These are phyloP conservation scores for Acrobasis consociella DNA, from an alignment of 2,888 invertebrate species.

Conservation along the genomic window DNA sequence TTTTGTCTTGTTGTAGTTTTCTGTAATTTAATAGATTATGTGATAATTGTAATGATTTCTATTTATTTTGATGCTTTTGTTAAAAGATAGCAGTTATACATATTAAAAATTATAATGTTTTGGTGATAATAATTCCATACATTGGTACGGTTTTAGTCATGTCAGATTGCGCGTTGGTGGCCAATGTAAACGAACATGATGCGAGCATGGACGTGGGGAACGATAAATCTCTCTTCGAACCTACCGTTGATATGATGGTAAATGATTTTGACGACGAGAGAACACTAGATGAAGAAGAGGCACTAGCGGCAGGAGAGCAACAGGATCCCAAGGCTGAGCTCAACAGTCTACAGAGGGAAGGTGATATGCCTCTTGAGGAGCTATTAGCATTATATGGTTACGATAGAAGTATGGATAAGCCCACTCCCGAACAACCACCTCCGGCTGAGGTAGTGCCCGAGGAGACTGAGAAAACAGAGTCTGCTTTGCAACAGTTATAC, in stretches of 20 bases:
- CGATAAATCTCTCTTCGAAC: conserved; percentile 90
- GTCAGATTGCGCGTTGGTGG: conserved; percentile 81
- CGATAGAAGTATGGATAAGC: conserved; percentile 76
- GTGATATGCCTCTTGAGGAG: conserved; percentile 98
- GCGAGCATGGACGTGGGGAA: conserved; percentile 81
- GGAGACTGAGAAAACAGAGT: conserved; percentile 71
- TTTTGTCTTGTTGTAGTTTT: conserved; percentile 61
- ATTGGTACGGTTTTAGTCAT: conserved; percentile 70
- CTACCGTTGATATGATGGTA: conserved; percentile 97
- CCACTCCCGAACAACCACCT: conserved; percentile 52
- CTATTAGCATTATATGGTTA: conserved; percentile 95
- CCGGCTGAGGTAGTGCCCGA: conserved; percentile 61
- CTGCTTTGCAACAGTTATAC: conserved; percentile 74
- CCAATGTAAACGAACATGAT: conserved; percentile 80
- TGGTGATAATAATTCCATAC: conserved; percentile 58
- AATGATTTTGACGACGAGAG: conserved; percentile 99
- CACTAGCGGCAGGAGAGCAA: conserved; percentile 92
- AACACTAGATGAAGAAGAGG: conserved; percentile 98
- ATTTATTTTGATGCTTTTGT: conserved; percentile 46
- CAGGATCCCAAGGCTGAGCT: conserved; percentile 95
- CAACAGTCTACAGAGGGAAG: conserved; percentile 94
- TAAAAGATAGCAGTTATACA: conserved; percentile 41
- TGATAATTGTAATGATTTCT: conserved; percentile 55
- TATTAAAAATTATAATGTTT: conserved; percentile 56
- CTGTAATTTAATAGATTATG: conserved; percentile 50